phyloP scores from a whole-genome alignment of 2,113 vertebrate genomes.

The Atractosteus spatula region DNA sequence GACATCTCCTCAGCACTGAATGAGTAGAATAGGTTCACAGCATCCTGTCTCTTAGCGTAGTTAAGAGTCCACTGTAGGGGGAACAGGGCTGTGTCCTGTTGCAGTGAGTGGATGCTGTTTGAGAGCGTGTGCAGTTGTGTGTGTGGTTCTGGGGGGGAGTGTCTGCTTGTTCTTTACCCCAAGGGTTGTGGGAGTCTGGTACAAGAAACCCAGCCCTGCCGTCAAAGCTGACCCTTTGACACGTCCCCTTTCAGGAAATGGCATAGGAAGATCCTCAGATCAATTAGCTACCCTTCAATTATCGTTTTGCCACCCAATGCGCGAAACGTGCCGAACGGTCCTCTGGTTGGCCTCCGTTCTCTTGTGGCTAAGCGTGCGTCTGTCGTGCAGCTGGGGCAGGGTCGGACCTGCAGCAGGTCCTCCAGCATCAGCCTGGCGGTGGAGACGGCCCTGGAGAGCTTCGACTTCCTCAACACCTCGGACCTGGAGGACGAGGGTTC shows the following conservation, averaged over 20 bases:
- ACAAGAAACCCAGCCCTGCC: background rate
- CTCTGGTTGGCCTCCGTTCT: too few relatives aligned
- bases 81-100: too few relatives aligned
- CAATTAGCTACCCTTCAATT: too few relatives aligned
- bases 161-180: conserved; percentile 2
- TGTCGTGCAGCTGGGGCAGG: conserved; percentile 67
- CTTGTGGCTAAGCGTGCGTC: conserved; percentile 21
- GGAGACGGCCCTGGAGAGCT: conserved; percentile 89
- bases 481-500: conserved; percentile 79
- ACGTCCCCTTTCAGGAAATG: too few relatives aligned
- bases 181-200: background rate
- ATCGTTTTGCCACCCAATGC: too few relatives aligned
- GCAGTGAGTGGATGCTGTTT: background rate
- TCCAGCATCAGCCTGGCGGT: conserved; percentile 89
- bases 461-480: conserved; percentile 88
- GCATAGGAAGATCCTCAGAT: too few relatives aligned
- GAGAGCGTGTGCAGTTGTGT: background rate
- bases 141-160: background rate
- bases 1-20: too few relatives aligned
- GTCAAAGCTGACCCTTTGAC: too few relatives aligned
- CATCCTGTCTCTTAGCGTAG: too few relatives aligned
- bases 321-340: too few relatives aligned
- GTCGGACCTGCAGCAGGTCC: conserved; percentile 74
- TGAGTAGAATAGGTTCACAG: too few relatives aligned
- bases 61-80: too few relatives aligned